Evolutionary conservation across 1,140 invertebrate species (phyloP), one percentile per base, ranked within the genome.

Genomic region (Nixonia krombeini): DNA sequence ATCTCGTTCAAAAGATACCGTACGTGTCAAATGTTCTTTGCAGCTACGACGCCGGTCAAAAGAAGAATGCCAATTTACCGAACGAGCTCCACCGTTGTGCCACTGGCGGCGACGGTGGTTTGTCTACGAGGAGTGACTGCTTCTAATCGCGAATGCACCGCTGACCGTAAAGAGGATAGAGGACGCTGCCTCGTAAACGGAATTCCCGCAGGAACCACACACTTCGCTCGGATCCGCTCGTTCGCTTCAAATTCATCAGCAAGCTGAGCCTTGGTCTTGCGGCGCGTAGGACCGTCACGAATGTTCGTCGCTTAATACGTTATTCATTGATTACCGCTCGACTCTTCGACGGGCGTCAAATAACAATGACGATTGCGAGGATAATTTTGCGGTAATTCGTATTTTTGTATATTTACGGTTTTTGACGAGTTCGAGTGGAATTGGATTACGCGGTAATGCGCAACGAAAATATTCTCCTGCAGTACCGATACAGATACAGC

Each of bases 21-120:
- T 63, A 72, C 65, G 72, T 65, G 59, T 80, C 75, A 77, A 78
- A 75, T 69, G 70, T 52, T 69, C 57, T 42, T 76, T 63, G 67
- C 52, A 65, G 47, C 53, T 62, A 49, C 55, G 45, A 45, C 42
- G 44, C 51, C 17, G 44, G 45, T 63, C 75, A 53, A 74, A 80
- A 79, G 78, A 81, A 82, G 80, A 82, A 82, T 82, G 79, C 80
- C 70, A 81, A 81, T 82, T 82, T 82, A 64, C 70, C 67, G 56
- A 78, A 76, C 64, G 61, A 63, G 49, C 51, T 72, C 52, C 58
- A 59, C 58, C 18, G 35, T 3, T 40, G n/a, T n/a, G n/a, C n/a
- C 53, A 25, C 7, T 66, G n/a, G 4, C 4, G n/a, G 4, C 4
- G 8, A 4, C 47, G 40, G 9, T 23, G 31, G 31, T 33, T 13